phyloP scores from a whole-genome alignment of 1,140 invertebrate species.

The Cotesia chilonis region DNA sequence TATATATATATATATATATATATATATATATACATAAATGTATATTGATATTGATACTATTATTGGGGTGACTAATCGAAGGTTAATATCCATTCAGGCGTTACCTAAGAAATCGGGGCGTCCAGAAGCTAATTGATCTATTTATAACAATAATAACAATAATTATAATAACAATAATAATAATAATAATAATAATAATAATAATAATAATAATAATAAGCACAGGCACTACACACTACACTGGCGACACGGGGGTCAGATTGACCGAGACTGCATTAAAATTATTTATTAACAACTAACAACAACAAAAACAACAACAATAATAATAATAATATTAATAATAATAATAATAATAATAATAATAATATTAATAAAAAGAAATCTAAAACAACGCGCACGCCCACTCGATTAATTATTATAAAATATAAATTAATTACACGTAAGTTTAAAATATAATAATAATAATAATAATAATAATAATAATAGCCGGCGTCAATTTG shows the following conservation, averaged over 20 bases:
- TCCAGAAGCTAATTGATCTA: conserved; percentile 8
- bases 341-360: too few species aligned
- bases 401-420: conserved; percentile 62
- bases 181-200: neutral
- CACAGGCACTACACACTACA: conserved; percentile 2
- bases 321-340: too few species aligned
- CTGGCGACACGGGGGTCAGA: neutral
- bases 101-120: neutral
- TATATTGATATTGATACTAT: neutral
- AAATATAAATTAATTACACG: conserved; percentile 54
- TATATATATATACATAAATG: neutral
- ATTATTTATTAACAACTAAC: too few species aligned
- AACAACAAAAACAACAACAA: too few species aligned
- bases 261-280: too few species aligned
- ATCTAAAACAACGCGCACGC: conserved; percentile 48
- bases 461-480: conserved; percentile 44
- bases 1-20: neutral
- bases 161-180: neutral
- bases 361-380: too few species aligned
- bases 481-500: too few species aligned
- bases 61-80: neutral
- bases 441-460: conserved; percentile 52
- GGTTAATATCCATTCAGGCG: too few species aligned
- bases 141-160: neutral
- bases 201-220: neutral